phyloP scores from a whole-genome alignment of 2,113 vertebrate genomes.

The Gallinago undulata region DNA sequence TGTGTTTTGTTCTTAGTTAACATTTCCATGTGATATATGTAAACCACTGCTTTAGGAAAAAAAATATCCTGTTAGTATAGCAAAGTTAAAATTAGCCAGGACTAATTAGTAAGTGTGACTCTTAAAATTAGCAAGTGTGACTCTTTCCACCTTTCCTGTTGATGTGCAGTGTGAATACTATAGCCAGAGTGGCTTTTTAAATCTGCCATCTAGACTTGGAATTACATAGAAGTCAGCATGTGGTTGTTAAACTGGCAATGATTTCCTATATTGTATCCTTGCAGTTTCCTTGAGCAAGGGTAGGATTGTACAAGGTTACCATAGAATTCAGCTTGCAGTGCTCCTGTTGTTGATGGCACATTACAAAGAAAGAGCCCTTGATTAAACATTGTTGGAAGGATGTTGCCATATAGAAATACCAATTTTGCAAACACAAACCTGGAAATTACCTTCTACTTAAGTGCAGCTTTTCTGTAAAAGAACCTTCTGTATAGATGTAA shows the following conservation, averaged over 20 bases:
- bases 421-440: background rate
- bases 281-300: background rate
- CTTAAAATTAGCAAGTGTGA: background rate
- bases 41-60: background rate
- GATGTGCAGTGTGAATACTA: background rate
- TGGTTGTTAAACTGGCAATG: background rate
- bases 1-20: background rate
- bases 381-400: background rate
- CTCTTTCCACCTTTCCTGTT: background rate
- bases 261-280: background rate
- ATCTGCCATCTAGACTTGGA: background rate
- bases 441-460: background rate
- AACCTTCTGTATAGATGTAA: background rate
- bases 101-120: background rate
- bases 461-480: background rate
- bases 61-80: background rate
- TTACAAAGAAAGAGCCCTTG: background rate
- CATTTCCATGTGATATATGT: background rate
- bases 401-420: background rate
- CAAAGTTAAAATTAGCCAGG: background rate
- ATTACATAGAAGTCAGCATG: background rate
- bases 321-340: background rate
- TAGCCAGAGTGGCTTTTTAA: background rate
- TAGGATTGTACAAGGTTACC: background rate
- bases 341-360: background rate